Evolutionary conservation across 2,888 invertebrate species (phyloP).

Genomic region (Eupithecia pulchellata): DNA sequence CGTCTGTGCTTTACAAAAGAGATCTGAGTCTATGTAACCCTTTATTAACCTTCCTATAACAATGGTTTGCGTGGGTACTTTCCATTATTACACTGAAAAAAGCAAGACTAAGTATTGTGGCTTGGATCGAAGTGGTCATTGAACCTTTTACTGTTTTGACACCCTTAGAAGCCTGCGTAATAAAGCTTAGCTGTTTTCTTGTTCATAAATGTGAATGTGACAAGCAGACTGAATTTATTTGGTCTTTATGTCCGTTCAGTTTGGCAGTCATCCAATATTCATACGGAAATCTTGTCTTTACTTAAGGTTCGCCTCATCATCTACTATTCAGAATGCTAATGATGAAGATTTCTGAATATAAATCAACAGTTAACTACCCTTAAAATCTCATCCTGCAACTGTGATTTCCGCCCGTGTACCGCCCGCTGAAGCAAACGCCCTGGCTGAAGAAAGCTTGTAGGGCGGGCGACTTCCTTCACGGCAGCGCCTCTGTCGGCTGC

Average conservation of each 20-base stretch:
- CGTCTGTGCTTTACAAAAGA: background rate
- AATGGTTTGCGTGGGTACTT: background rate
- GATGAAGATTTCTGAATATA: background rate
- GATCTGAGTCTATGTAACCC: background rate
- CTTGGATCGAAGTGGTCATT: constrained; percentile 12
- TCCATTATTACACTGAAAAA: background rate
- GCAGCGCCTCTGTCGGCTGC: constrained; percentile 69
- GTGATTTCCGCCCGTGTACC: constrained; percentile 63
- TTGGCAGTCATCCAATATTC: constrained; percentile 42
- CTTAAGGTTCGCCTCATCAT: background rate
- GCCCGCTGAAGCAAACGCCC: constrained; percentile 81
- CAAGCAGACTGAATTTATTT: constrained; percentile 40
- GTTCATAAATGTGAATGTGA: constrained; percentile 4
- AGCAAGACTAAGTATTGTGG: constrained; percentile 4
- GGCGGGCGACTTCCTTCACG: constrained; percentile 79
- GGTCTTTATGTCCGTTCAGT: constrained; percentile 36
- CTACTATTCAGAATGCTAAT: background rate
- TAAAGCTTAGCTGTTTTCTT: constrained; percentile 2
- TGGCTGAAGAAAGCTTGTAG: constrained; percentile 81
- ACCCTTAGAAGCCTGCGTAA: background rate
- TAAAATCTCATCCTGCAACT: constrained; percentile 33
- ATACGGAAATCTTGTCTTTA: constrained; percentile 28
- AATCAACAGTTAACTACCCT: background rate
- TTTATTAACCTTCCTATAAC: background rate
- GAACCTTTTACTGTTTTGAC: constrained; percentile 7